Percentiles rank a stretch among this genome's conserved stretches.
These are phyloP conservation scores for Cryptocephalus primarius DNA, from an alignment of 2,888 invertebrate genomes.

Conservation along the genomic window DNA sequence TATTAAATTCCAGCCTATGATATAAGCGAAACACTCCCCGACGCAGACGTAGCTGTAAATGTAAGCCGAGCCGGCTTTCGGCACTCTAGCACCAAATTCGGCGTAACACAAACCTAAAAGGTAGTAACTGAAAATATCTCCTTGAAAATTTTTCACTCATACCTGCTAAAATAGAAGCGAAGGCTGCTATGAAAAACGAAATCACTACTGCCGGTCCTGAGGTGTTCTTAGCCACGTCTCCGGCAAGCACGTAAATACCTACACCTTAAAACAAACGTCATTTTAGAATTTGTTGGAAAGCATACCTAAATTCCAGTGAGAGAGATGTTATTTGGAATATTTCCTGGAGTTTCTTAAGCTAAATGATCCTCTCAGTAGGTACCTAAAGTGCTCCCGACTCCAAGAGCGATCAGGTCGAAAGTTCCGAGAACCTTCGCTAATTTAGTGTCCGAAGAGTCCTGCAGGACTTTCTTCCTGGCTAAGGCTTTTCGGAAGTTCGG, in stretches of 20 bases:
- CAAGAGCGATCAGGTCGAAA: constrained; percentile 73
- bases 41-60: constrained; percentile 89
- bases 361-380: no score
- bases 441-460: constrained; percentile 37
- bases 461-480: constrained; percentile 37
- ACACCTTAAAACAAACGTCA: constrained; percentile 45
- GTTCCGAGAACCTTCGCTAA: constrained; percentile 67
- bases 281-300: no score
- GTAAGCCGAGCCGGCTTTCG: constrained; percentile 86
- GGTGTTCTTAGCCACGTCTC: constrained; percentile 66
- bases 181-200: constrained; percentile 79
- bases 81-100: constrained; percentile 82
- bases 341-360: no score
- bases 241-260: constrained; percentile 83
- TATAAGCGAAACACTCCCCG: constrained; percentile 83
- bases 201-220: constrained; percentile 82
- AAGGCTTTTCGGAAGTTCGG: constrained; percentile 15
- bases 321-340: no score
- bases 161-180: constrained; percentile 88
- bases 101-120: constrained; percentile 73
- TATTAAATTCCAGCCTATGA: constrained; percentile 90
- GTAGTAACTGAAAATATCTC: constrained; percentile 4
- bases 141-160: constrained; percentile 3
- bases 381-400: constrained; percentile 63
- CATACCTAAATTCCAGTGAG: no score